Evolutionary conservation across 2,113 vertebrate genomes (phyloP).

Genomic region (Podilymbus podiceps): DNA sequence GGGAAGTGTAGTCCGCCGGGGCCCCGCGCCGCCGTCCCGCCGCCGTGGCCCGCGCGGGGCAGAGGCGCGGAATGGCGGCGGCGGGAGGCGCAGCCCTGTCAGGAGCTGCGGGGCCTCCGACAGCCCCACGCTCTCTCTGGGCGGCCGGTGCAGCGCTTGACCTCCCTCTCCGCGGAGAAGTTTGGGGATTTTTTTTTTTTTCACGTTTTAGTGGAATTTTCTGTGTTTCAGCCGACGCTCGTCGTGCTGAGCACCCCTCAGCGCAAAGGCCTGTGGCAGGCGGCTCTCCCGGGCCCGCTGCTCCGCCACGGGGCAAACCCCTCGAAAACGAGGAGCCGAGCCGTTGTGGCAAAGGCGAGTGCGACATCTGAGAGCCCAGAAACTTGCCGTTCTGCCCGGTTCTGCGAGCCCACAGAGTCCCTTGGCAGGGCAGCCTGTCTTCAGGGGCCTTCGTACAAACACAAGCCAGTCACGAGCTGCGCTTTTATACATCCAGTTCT

Average conservation of each 20-base stretch:
- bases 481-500: fast-evolving
- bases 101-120: not conserved
- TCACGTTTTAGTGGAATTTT: not conserved
- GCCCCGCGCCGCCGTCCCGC: not conserved
- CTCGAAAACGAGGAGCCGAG: too few relatives aligned
- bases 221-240: fast-evolving
- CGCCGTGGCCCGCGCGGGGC: not conserved
- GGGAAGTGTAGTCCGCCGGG: not conserved
- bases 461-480: fast-evolving
- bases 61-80: not conserved
- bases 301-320: not conserved
- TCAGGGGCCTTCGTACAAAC: not conserved
- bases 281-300: not conserved
- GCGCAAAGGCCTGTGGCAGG: too few relatives aligned
- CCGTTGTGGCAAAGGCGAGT: fast-evolving
- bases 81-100: not conserved
- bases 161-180: not conserved
- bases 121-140: not conserved
- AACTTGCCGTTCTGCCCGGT: not conserved
- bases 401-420: not conserved
- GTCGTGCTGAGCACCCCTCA: not conserved
- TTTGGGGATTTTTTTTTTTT: fast-evolving
- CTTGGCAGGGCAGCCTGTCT: not conserved
- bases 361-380: fast-evolving
- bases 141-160: too few relatives aligned